Conservation (phyloP, 1,140 invertebrate genomes). For the Calosoma granatense region DNA sequence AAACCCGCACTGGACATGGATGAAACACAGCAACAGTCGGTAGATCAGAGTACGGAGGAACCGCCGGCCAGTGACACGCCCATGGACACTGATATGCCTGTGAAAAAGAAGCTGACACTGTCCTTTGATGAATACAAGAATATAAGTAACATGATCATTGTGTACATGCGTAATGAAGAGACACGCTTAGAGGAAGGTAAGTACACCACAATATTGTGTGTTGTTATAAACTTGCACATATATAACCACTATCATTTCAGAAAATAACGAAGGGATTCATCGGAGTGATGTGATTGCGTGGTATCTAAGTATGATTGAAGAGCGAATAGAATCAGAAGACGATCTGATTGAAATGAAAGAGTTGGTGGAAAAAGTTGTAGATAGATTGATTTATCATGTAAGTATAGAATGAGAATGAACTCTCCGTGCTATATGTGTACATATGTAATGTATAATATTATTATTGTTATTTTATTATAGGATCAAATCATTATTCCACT, state of each 20-base stretch:
- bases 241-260: slow-evolving; percentile 16
- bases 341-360: slow-evolving; percentile 83
- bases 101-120: slow-evolving; percentile 80
- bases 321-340: slow-evolving; percentile 81
- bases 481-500: slow-evolving; percentile 89
- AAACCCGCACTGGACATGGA: slow-evolving; percentile 42
- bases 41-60: slow-evolving; percentile 21
- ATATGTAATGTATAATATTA: slow-evolving; percentile 12
- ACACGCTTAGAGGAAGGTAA: slow-evolving; percentile 51
- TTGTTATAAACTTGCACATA: slow-evolving; percentile 5
- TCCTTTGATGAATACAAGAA: slow-evolving; percentile 92
- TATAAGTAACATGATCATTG: slow-evolving; percentile 83
- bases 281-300: slow-evolving; percentile 83
- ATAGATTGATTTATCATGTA: slow-evolving; percentile 83
- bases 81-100: slow-evolving; percentile 18
- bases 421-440: not conserved
- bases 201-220: slow-evolving; percentile 20
- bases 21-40: slow-evolving; percentile 28
- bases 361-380: slow-evolving; percentile 91
- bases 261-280: slow-evolving; percentile 51
- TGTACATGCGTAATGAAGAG: slow-evolving; percentile 82
- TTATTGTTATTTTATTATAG: slow-evolving; percentile 46
- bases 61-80: slow-evolving; percentile 18
- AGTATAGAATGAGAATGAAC: slow-evolving; percentile 30
- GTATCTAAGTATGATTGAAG: slow-evolving; percentile 87